Percentiles rank a stretch among this genome's conserved stretches.
Evolutionary conservation across 2,888 invertebrate genomes (phyloP).

Genomic region (Kuschelorhynchus macadamiae): DNA sequence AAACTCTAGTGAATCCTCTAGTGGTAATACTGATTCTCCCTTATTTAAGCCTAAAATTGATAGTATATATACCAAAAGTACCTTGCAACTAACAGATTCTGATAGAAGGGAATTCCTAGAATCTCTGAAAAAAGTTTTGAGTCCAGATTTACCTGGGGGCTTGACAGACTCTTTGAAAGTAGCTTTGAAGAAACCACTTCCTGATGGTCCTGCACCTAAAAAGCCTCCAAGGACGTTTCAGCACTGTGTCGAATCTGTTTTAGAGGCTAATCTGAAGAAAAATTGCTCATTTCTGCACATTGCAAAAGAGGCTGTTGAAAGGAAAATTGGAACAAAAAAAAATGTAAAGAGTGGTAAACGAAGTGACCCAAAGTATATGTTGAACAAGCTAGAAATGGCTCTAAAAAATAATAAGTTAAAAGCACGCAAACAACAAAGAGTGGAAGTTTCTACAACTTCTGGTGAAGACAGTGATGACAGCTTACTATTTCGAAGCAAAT

Average conservation of each 20-base stretch:
- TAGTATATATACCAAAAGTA: slow-evolving; percentile 58
- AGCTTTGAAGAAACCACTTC: slow-evolving; percentile 78
- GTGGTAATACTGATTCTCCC: slow-evolving; percentile 30
- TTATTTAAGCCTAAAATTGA: slow-evolving; percentile 42
- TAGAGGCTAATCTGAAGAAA: slow-evolving; percentile 42
- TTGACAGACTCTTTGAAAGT: slow-evolving; percentile 75
- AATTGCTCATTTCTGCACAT: slow-evolving; percentile 57
- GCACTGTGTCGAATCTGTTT: slow-evolving; percentile 56
- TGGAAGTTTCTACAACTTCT: slow-evolving; percentile 59
- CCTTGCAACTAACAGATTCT: slow-evolving; percentile 56
- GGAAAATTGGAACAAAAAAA: slow-evolving; percentile 30
- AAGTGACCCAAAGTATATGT: slow-evolving; percentile 75
- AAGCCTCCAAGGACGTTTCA: slow-evolving; percentile 81
- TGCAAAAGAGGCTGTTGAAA: slow-evolving; percentile 48
- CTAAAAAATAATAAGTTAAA: slow-evolving; percentile 70
- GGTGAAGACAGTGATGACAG: slow-evolving; percentile 65
- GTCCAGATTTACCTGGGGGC: slow-evolving; percentile 49
- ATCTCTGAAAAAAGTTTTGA: slow-evolving; percentile 37
- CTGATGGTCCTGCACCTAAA: slow-evolving; percentile 80
- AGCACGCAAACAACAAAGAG: slow-evolving; percentile 56
- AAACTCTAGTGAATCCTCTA: slow-evolving; percentile 35
- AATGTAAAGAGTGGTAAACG: slow-evolving; percentile 54
- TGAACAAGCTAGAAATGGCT: slow-evolving; percentile 76
- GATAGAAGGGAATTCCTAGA: slow-evolving; percentile 43
- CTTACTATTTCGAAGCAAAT: slow-evolving; percentile 59